phyloP scores from a whole-genome alignment of 2,113 vertebrate species.

The Pteruthius melanotis region DNA sequence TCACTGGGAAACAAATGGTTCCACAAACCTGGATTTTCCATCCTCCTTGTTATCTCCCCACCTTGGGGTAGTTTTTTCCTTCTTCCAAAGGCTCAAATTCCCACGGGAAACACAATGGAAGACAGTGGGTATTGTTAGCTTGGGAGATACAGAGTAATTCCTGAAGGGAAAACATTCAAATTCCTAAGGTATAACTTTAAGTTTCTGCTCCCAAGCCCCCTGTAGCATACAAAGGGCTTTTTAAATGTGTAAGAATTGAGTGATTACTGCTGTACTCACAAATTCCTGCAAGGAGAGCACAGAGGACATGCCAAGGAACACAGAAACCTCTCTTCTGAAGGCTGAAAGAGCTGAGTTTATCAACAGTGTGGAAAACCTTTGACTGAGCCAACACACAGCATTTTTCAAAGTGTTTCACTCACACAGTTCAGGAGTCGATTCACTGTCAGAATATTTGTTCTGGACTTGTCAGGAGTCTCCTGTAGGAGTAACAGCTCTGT shows the following conservation, averaged over 20 bases:
- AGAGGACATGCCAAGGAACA: rapidly evolving
- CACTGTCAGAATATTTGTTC: slow-evolving; percentile 28
- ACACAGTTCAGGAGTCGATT: not conserved
- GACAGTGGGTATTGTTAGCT: not conserved
- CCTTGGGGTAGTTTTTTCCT: not conserved
- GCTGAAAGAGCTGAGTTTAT: not conserved
- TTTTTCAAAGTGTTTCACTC: not conserved
- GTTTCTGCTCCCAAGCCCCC: not conserved
- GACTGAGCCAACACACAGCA: not conserved
- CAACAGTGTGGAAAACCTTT: not conserved
- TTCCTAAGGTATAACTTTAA: not conserved
- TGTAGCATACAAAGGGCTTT: not conserved
- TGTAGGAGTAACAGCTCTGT: slow-evolving; percentile 18
- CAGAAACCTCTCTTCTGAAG: not conserved
- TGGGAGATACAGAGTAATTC: not conserved
- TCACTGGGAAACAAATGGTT: not conserved
- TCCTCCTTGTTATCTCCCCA: not conserved
- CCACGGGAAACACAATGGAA: not conserved
- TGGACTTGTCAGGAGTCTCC: slow-evolving; percentile 12
- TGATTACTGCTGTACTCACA: not conserved
- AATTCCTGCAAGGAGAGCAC: not conserved
- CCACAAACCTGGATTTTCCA: not conserved
- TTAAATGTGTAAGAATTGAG: not conserved
- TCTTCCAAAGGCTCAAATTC: not conserved
- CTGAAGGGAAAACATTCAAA: not conserved